Base-by-base conservation (phyloP, 2,797 vertebrate species). In the Pangasius djambal region DNA sequence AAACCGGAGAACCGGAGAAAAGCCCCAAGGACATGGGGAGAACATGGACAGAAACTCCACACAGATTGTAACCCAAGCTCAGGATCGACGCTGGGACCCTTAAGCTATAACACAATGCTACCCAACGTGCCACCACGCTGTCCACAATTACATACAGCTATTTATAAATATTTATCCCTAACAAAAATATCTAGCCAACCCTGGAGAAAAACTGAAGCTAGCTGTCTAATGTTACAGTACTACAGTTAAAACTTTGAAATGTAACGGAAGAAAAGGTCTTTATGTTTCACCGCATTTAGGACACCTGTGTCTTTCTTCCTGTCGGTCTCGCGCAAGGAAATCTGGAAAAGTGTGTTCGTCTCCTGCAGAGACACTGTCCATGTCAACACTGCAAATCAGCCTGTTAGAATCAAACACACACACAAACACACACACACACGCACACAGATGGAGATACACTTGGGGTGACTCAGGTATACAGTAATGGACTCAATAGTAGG, bases 381-480 rank as follows among this genome's bases (percentile, higher is more conserved):
- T 82, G 9, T 59, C 79, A 82, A 61, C 4, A 82, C 78, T 57
- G 52, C 34, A 83, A 44, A 83, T 40, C 57, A 61, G 31, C 13
- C 78, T 82, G 28, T 55, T n/a, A 55, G 77, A 79, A 9, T 55
- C 25, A 40, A 6, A 18, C 31, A 48, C 25, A 65, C n/a, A 83
- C 82, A 65, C 82, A 57, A 20, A 55, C 59, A 63, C 59, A 84
- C 61, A 83, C 25, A 77, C 20, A 48, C 25, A 61, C 61, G 65
- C 40, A 84, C 61, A 84, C 83, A 84, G 8, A 85, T 34, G 44
- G 83, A 50, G 40, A 84, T 83, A 48, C 37, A 59, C 81, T 83
- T 59, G 65, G 82, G 34, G 34, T 84, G 61, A 69, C 25, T 69
- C 40, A 52, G 63, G n/a, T 83, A 61, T 83, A 37, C 83, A 85